These are phyloP conservation scores for Natrix natrix DNA, from an alignment of 2,797 vertebrate genomes.

Conservation along the genomic window DNA sequence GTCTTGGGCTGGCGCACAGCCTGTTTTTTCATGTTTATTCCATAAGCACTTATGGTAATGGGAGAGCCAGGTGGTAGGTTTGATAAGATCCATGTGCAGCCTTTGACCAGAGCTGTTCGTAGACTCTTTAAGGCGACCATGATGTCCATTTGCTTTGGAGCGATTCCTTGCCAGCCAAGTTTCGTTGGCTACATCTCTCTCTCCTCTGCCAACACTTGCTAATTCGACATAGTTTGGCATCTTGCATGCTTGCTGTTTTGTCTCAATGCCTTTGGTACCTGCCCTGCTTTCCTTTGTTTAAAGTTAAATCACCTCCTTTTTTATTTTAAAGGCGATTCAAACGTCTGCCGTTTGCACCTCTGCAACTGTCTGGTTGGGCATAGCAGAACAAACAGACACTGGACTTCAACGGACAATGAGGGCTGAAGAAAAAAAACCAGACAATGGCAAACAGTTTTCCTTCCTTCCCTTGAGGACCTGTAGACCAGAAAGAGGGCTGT, in stretches of 20 bases:
- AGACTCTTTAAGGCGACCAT: not conserved
- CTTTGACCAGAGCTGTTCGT: constrained; percentile 16
- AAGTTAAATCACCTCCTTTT: not conserved
- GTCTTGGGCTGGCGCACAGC: not conserved
- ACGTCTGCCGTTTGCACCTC: too few species aligned
- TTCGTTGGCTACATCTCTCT: not conserved
- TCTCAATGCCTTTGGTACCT: not conserved
- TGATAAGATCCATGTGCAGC: constrained; percentile 1
- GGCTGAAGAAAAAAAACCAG: too few species aligned
- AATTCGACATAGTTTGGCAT: constrained; percentile 16
- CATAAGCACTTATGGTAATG: constrained; percentile 22
- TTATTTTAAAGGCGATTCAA: not conserved
- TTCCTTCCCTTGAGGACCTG: too few species aligned
- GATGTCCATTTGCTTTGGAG: not conserved
- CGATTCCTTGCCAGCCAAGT: not conserved
- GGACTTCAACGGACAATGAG: too few species aligned
- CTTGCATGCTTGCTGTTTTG: constrained; percentile 2
- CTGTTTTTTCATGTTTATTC: constrained; percentile 21
- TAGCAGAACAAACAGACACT: too few species aligned
- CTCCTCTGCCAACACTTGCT: constrained; percentile 14
- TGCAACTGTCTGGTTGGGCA: too few species aligned
- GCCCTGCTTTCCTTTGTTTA: not conserved
- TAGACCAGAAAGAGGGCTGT: too few species aligned
- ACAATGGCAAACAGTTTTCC: too few species aligned
- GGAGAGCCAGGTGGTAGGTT: constrained; percentile 11